Percentiles rank a stretch among this genome's conserved stretches.
phyloP scores from a whole-genome alignment of 2,113 vertebrate genomes.

The Bufo gargarizans region DNA sequence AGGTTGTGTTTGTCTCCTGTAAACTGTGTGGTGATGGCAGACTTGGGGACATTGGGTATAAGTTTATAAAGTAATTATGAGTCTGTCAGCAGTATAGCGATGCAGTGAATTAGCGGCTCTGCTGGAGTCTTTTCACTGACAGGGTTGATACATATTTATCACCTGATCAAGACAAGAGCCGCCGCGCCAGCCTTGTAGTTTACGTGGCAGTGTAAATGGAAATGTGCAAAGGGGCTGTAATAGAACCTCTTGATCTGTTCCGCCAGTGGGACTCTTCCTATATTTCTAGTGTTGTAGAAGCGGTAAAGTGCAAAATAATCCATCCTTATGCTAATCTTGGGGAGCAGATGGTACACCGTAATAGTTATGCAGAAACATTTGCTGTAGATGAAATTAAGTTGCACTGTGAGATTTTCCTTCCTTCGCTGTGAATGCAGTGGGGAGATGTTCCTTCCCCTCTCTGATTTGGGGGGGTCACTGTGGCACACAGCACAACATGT shows the following conservation, averaged over 20 bases:
- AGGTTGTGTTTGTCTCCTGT: not conserved
- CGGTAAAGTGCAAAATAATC: conserved; percentile 63
- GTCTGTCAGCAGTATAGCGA: conserved; percentile 25
- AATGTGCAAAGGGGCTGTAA: not conserved
- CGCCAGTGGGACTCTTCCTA: not conserved
- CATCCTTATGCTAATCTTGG: conserved; percentile 62
- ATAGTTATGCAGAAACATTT: conserved; percentile 57
- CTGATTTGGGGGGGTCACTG: not conserved
- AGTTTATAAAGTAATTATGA: conserved; percentile 37
- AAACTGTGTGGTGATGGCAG: not conserved
- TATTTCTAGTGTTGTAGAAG: conserved; percentile 18
- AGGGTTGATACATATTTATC: not conserved
- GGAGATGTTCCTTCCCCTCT: not conserved
- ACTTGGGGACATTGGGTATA: not conserved
- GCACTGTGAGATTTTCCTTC: not conserved
- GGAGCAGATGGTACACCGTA: conserved; percentile 61
- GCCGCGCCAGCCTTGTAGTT: not conserved
- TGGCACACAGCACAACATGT: not conserved
- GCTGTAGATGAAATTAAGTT: conserved; percentile 59
- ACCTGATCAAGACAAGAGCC: not conserved
- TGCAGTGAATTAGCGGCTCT: conserved; percentile 14
- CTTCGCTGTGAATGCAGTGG: not conserved
- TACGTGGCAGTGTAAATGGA: not conserved
- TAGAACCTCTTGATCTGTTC: not conserved
- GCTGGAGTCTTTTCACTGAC: conserved; percentile 16